Conservation (phyloP, 2,797 vertebrate genomes). For the Anableps anableps region DNA sequence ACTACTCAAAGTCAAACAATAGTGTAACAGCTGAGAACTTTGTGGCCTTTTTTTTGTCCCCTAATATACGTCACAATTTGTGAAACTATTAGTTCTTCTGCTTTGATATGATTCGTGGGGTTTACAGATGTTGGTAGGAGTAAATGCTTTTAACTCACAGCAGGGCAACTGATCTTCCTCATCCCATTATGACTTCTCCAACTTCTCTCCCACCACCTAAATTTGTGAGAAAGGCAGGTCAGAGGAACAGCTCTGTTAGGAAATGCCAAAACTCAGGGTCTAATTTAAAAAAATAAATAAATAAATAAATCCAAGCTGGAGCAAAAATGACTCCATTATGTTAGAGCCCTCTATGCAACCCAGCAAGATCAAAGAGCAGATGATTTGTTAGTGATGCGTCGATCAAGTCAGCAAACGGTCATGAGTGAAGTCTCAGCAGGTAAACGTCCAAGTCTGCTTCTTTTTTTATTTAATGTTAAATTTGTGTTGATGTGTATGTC, state of each 20-base stretch:
- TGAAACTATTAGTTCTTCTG: background rate
- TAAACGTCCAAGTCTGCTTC: slow-evolving; percentile 13
- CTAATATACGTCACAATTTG: background rate
- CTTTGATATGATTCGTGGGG: background rate
- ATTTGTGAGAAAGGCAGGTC: background rate
- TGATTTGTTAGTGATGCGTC: slow-evolving; percentile 1
- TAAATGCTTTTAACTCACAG: background rate
- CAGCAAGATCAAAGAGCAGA: slow-evolving; percentile 45
- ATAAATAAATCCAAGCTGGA: slow-evolving; percentile 24
- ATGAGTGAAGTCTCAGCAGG: slow-evolving; percentile 28
- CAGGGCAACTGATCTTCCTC: slow-evolving; percentile 3
- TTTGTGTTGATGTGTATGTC: slow-evolving; percentile 36
- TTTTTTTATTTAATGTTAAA: slow-evolving; percentile 17
- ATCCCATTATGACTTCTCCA: background rate
- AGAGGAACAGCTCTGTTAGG: background rate
- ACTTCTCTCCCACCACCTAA: background rate
- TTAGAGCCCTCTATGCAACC: slow-evolving; percentile 62
- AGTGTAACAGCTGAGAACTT: too few relatives aligned
- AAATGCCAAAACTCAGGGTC: slow-evolving; percentile 50
- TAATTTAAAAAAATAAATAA: slow-evolving; percentile 20
- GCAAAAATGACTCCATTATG: slow-evolving; percentile 22
- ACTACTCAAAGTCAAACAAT: background rate
- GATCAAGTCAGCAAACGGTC: slow-evolving; percentile 18
- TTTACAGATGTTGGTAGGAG: background rate
- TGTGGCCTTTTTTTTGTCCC: too few relatives aligned